These are phyloP conservation scores for Drosophila pandora DNA, from an alignment of 1,140 invertebrate genomes.

Conservation along the genomic window DNA sequence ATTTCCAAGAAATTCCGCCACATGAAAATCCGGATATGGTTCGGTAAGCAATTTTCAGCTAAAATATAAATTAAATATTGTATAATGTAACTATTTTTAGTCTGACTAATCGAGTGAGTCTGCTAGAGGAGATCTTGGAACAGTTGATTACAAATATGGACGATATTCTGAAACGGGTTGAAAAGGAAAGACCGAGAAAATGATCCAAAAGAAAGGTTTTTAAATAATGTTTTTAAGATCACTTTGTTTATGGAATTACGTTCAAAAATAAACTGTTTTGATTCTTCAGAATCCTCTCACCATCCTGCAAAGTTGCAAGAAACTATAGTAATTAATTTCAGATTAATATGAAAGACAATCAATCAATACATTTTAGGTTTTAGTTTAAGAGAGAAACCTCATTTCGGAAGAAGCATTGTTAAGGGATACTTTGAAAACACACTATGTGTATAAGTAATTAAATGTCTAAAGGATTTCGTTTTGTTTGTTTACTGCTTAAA, in stretches of 20 bases:
- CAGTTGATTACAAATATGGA: conserved; percentile 70
- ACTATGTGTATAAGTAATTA: background rate
- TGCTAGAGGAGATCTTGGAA: conserved; percentile 73
- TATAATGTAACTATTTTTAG: conserved; percentile 12
- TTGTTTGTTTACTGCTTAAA: conserved; percentile 29
- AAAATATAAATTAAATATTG: background rate
- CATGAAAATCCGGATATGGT: conserved; percentile 49
- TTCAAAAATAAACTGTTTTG: too few relatives aligned
- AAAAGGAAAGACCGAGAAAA: conserved; percentile 31
- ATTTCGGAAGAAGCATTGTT: background rate
- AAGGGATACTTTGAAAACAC: background rate
- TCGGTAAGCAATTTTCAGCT: conserved; percentile 33
- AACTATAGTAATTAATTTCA: too few relatives aligned
- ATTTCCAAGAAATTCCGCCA: conserved; percentile 56
- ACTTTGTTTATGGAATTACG: background rate
- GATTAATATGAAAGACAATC: too few relatives aligned
- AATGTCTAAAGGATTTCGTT: conserved; percentile 17
- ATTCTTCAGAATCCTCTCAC: too few relatives aligned
- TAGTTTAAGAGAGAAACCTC: too few relatives aligned
- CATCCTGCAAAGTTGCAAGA: too few relatives aligned
- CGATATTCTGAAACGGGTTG: conserved; percentile 62
- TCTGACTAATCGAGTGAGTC: conserved; percentile 61
- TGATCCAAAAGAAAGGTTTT: background rate
- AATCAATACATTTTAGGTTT: too few relatives aligned
- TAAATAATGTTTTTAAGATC: background rate